A percentile compares a stretch with the other conserved stretches of the same genome.
Evolutionary conservation across 2,888 invertebrate genomes (phyloP).

Genomic region (Dione vanillae): DNA sequence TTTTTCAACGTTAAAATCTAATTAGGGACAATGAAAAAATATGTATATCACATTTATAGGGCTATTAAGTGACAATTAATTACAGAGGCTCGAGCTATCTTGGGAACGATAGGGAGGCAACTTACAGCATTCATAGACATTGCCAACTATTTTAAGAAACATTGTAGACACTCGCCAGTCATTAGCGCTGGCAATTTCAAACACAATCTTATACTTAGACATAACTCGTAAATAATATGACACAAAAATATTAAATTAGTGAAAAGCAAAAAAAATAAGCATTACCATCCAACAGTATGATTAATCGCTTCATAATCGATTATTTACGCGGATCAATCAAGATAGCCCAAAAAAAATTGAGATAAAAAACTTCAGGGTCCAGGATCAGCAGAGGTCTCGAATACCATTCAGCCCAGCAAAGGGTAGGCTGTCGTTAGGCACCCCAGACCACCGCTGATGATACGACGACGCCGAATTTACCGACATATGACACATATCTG

Average conservation of each 20-base stretch:
- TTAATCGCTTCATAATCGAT: conserved; percentile 56
- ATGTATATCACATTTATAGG: conserved; percentile 27
- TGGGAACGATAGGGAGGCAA: conserved; percentile 30
- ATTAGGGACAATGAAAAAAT: conserved; percentile 3
- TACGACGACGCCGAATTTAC: conserved; percentile 65
- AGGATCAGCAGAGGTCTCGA: conserved; percentile 85
- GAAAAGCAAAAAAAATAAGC: not conserved
- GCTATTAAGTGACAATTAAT: conserved; percentile 40
- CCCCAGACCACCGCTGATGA: conserved; percentile 84
- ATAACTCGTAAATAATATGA: not conserved
- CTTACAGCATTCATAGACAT: conserved; percentile 11
- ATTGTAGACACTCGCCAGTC: conserved; percentile 25
- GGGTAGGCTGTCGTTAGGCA: conserved; percentile 69
- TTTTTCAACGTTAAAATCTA: conserved; percentile 7
- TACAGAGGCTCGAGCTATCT: conserved; percentile 25
- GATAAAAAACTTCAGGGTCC: conserved; percentile 74
- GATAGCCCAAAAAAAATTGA: conserved; percentile 69
- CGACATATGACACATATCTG: conserved; percentile 61
- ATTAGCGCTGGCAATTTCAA: conserved; percentile 29
- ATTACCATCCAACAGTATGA: not conserved
- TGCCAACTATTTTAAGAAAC: conserved; percentile 41
- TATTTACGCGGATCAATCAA: conserved; percentile 76
- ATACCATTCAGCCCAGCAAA: conserved; percentile 77
- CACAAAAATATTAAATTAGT: not conserved
- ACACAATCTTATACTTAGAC: not conserved